Evolutionary conservation across 2,888 invertebrate genomes (phyloP).

Genomic region (Caenorhabditis japonica): DNA sequence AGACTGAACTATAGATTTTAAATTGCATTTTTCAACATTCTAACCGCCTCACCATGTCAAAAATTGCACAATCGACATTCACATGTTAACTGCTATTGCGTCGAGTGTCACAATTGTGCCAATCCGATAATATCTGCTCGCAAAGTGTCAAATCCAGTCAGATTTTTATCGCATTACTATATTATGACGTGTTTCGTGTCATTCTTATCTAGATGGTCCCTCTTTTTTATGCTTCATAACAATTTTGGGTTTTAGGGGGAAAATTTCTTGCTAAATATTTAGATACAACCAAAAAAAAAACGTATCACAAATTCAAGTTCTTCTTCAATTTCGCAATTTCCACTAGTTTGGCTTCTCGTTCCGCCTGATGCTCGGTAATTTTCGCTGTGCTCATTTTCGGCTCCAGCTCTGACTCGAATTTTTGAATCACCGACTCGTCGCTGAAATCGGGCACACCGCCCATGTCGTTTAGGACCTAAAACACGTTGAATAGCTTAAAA

Average conservation of each 20-base stretch:
- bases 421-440: conserved; percentile 55
- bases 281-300: neutral
- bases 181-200: conserved; percentile 8
- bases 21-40: too few relatives aligned
- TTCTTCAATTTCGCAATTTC: conserved; percentile 56
- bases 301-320: conserved; percentile 5
- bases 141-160: too few relatives aligned
- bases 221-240: too few relatives aligned
- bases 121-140: too few relatives aligned
- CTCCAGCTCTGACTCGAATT: conserved; percentile 44
- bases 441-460: conserved; percentile 58
- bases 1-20: too few relatives aligned
- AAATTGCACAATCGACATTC: too few relatives aligned
- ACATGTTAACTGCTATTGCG: too few relatives aligned
- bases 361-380: conserved; percentile 38
- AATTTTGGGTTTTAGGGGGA: too few relatives aligned
- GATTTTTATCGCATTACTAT: conserved; percentile 6
- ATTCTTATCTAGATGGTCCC: too few relatives aligned
- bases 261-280: neutral
- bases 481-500: too few relatives aligned
- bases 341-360: conserved; percentile 50
- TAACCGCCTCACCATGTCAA: too few relatives aligned
- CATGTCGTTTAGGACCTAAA: conserved; percentile 55
- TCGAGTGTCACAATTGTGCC: too few relatives aligned
- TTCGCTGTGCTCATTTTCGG: conserved; percentile 34